These are phyloP conservation scores for Cydia strobilella DNA, from an alignment of 1,140 invertebrate genomes.

Conservation along the genomic window DNA sequence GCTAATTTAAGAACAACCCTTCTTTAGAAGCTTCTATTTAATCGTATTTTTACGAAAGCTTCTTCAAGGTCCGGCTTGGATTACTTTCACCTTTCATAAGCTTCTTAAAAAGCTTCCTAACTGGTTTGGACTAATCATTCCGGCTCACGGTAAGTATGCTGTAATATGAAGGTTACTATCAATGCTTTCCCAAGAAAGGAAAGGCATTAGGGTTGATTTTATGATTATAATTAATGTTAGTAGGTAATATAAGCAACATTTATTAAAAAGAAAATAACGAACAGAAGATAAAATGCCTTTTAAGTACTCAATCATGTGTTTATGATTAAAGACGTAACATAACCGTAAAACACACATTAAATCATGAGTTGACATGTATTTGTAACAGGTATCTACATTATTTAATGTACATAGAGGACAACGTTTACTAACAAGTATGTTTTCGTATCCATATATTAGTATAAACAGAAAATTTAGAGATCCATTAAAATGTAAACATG, in stretches of 20 bases:
- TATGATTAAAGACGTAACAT: too few species aligned
- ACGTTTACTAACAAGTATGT: too few species aligned
- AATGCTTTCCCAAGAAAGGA: neutral
- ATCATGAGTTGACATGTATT: too few species aligned
- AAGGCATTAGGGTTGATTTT: neutral
- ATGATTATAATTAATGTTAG: too few species aligned
- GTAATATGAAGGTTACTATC: neutral
- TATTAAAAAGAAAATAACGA: too few species aligned
- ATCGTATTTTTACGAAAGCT: constrained; percentile 39
- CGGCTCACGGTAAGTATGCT: neutral
- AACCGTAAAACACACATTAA: too few species aligned
- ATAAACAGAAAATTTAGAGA: constrained; percentile 58
- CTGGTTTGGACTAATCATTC: constrained; percentile 12
- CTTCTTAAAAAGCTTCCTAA: constrained; percentile 24
- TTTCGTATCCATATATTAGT: neutral
- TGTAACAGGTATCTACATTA: too few species aligned
- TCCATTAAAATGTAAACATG: constrained; percentile 67
- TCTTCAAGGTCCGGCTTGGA: constrained; percentile 23
- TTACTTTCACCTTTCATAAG: constrained; percentile 30
- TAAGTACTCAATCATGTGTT: too few species aligned
- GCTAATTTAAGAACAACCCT: constrained; percentile 65
- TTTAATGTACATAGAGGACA: too few species aligned
- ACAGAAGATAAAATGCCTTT: too few species aligned
- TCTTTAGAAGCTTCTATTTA: constrained; percentile 52
- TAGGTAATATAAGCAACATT: too few species aligned